phyloP scores from a whole-genome alignment of 2,113 vertebrate species.

The Clarias batrachus region DNA sequence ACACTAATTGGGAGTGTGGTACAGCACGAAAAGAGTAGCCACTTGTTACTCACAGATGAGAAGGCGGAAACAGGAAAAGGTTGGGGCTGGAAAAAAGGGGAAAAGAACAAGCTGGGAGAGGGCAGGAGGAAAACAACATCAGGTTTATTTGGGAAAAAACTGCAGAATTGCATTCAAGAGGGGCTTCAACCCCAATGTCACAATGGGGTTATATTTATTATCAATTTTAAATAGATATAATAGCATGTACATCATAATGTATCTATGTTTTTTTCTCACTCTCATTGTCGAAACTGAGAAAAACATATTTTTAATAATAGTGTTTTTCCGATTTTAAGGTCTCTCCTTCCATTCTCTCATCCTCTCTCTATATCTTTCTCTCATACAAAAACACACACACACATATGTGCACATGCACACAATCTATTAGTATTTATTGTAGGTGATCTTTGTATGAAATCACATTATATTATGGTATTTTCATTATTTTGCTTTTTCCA shows the following conservation, averaged over 20 bases:
- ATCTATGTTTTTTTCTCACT: neutral
- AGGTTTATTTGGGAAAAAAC: neutral
- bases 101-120: slow-evolving; percentile 20
- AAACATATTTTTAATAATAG: neutral
- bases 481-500: slow-evolving; percentile 41
- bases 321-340: neutral
- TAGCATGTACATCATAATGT: too few species aligned
- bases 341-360: neutral
- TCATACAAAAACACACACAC: neutral
- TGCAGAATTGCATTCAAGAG: neutral
- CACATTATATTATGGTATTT: slow-evolving; percentile 46
- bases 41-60: slow-evolving; percentile 63
- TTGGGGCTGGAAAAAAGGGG: slow-evolving; percentile 26
- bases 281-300: neutral
- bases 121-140: neutral
- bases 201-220: neutral
- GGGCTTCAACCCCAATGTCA: too few species aligned
- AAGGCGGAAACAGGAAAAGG: slow-evolving; percentile 61
- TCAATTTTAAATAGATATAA: neutral
- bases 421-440: slow-evolving; percentile 41
- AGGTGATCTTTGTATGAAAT: slow-evolving; percentile 39
- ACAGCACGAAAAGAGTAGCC: slow-evolving; percentile 47
- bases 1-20: slow-evolving; percentile 65
- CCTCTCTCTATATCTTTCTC: neutral
- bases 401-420: neutral